Evolutionary conservation across 2,113 vertebrate genomes (phyloP), one percentile per base, ranked within the genome.

Genomic region (Varanus salvator): DNA sequence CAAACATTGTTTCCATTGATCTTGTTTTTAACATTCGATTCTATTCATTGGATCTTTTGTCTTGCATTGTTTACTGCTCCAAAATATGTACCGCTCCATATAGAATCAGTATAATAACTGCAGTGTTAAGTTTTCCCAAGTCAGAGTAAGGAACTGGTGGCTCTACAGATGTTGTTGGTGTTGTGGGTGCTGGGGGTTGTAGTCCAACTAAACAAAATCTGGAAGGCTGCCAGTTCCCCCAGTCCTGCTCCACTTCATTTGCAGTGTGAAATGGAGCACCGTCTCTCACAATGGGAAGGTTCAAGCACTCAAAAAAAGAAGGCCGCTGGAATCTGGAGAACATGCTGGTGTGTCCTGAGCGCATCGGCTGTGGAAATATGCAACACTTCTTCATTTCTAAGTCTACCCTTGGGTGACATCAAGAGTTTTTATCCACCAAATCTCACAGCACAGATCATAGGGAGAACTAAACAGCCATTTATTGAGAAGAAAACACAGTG

Each of bases 391-490:
- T 54, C 12, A 80, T 80, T 80, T 80, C 25, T 54, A 80, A 80
- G 52, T 29, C 80, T 81, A 31, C 52, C 54, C 54, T 31, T 31
- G 52, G 54, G 52, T 25, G n/a, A 57, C 7, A 81, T 57, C 54
- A n/a, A 60, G 52, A 81, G 80, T 57, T 57, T 81, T 83, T 83
- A 83, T 83, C 25, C 57, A 66, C n/a, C n/a, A 66, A 83, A 81
- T 57, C 80, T 60, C 14, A 80, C 29, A 52, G 31, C 57, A 31
- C 38, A 81, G 60, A 60, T 81, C 31, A 81, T 60, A 81, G 80
- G 31, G 21, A 54, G 80, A 54, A 31, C 77, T 80, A 74, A 80
- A 80, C 31, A 52, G 31, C 54, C 15, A 21, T 60, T n/a, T 60
- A 81, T 60, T n/a, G 27, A 34, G 80, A 60, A 60, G 80, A 60